phyloP scores from a whole-genome alignment of 2,888 invertebrate genomes.

The Epsilonema sp. region DNA sequence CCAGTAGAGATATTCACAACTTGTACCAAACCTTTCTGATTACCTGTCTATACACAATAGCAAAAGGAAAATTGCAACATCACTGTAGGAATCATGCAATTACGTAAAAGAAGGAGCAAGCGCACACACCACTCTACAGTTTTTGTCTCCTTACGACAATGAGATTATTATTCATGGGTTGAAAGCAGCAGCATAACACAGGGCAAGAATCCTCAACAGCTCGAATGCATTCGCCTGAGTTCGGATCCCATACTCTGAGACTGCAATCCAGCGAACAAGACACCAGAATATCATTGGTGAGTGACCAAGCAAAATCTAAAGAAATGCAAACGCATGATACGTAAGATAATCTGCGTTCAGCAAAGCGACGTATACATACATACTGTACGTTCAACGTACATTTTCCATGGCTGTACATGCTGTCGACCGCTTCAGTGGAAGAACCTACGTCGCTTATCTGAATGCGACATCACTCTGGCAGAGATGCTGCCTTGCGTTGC shows the following conservation, averaged over 20 bases:
- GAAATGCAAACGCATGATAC: too few species aligned
- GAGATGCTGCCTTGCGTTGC: too few species aligned
- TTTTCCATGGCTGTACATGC: too few species aligned
- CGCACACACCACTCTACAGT: background rate
- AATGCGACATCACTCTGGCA: too few species aligned
- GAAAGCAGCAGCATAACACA: slow-evolving; percentile 53
- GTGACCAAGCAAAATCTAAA: slow-evolving; percentile 60
- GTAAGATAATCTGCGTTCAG: too few species aligned
- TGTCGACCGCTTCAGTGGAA: too few species aligned
- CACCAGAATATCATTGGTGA: slow-evolving; percentile 58
- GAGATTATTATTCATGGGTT: slow-evolving; percentile 65
- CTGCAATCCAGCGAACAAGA: slow-evolving; percentile 54
- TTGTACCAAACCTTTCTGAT: slow-evolving; percentile 50
- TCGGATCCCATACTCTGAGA: slow-evolving; percentile 49
- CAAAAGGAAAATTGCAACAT: too few species aligned
- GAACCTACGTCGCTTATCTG: too few species aligned
- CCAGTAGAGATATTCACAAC: slow-evolving; percentile 66
- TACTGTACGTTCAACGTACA: too few species aligned
- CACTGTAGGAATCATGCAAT: too few species aligned
- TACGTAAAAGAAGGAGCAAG: too few species aligned
- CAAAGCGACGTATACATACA: too few species aligned
- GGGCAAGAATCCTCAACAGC: background rate
- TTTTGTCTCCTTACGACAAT: slow-evolving; percentile 43
- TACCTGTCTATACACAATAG: slow-evolving; percentile 49
- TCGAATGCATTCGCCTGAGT: slow-evolving; percentile 1